Base-by-base conservation (phyloP, 2,888 invertebrate species). In the Pteria penguin region DNA sequence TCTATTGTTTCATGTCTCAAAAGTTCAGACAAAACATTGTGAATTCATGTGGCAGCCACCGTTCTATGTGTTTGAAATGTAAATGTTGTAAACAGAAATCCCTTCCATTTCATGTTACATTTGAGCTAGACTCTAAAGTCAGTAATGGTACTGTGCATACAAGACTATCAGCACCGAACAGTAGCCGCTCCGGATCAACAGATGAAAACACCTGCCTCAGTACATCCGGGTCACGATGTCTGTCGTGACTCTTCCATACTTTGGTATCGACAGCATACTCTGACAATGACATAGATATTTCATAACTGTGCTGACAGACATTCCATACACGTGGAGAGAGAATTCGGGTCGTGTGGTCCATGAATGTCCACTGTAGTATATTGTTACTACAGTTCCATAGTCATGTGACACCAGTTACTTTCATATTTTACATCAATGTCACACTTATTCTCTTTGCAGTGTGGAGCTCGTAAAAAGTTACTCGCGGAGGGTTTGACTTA, bases 1-100 rank as follows among this genome's bases (percentile, higher is more conserved):
- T 88, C 58, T 88, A 88, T 69, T 82, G 86, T 4, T 81, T 85
- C 70, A 88, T 88, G 88, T 88, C 88, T 3, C 84, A 84, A 72
- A 85, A 83, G 36, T 86, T 87, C 63, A 69, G 87, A 54, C 70
- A 79, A 45, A 80, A 80, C 70, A 75, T 84, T 26, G 60, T 72
- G 45, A 63, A 73, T 22, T 78, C 81, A 14, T 81, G 82, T 60
- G 52, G 69, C 24, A 52, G 60, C 18, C 29, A 58, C 1, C 60
- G 60, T 55, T 58, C 24, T 33, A n/a, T 65, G 11, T 77, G 76
- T 65, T 32, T 60, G 54, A 32, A 33, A 14, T 45, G 52, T 5
- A 32, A 33, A 8, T 76, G 76, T 36, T 63, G 32, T 22, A 4
- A 33, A 22, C 45, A 54, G n/a, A 65, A 52, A 29, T 60, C 33